Conservation (phyloP, 2,113 vertebrate species). For the Myodes glareolus region DNA sequence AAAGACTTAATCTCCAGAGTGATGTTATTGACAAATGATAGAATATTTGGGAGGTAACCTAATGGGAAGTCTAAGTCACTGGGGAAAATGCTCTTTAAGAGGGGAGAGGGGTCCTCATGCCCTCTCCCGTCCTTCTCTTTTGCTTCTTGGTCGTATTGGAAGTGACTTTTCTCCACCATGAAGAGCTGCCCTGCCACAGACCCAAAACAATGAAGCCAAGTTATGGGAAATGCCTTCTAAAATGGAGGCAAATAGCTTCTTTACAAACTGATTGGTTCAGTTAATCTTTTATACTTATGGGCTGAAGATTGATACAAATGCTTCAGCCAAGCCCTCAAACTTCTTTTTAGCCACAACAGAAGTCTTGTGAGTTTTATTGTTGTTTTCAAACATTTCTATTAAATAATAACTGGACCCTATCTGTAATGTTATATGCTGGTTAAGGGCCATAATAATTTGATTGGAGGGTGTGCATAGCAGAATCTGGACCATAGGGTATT, state of each 20-base stretch:
- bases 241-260: not conserved
- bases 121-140: not conserved
- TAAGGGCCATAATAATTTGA: not conserved
- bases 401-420: not conserved
- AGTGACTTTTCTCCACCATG: not conserved
- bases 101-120: no score
- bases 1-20: not conserved
- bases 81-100: not conserved
- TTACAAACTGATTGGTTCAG: not conserved
- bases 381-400: slow-evolving; percentile 53
- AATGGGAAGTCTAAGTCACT: not conserved
- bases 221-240: not conserved
- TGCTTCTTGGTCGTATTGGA: not conserved
- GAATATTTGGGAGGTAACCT: not conserved
- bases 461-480: not conserved
- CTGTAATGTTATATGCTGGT: not conserved
- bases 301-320: not conserved
- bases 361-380: not conserved
- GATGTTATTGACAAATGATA: not conserved
- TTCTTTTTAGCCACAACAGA: not conserved
- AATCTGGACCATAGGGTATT: slow-evolving; percentile 22
- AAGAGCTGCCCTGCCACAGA: not conserved
- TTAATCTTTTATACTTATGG: not conserved
- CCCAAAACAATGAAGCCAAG: not conserved
- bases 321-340: not conserved